Conservation (phyloP, 2,888 invertebrate genomes). For the Cataglyphis livida region DNA sequence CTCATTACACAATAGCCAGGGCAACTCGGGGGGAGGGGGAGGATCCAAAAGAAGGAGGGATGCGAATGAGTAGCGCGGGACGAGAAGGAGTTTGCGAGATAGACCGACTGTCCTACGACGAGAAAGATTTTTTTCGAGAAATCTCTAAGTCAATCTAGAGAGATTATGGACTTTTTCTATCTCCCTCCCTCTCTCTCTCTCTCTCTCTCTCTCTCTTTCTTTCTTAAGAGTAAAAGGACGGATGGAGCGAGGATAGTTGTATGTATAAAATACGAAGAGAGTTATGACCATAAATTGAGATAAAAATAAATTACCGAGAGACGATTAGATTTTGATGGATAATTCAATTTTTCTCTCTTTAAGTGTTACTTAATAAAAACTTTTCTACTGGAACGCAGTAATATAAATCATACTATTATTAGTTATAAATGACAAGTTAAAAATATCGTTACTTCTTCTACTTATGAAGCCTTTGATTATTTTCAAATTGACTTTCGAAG, state of each 20-base stretch:
- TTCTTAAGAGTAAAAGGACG: neutral
- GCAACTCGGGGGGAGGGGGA: neutral
- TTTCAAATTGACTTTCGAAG: neutral
- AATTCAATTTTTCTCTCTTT: neutral
- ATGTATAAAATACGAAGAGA: neutral
- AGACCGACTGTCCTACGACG: conserved; percentile 46
- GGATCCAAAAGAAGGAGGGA: neutral
- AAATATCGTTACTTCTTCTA: neutral
- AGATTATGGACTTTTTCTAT: conserved; percentile 47
- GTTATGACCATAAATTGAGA: conserved; percentile 15
- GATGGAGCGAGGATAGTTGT: neutral
- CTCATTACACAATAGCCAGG: conserved; percentile 50
- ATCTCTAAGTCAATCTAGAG: conserved; percentile 66
- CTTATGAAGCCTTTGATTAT: neutral
- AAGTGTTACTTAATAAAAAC: neutral
- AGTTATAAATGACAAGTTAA: neutral
- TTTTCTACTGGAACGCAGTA: neutral
- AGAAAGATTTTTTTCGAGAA: conserved; percentile 46
- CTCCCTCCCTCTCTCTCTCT: too few relatives aligned
- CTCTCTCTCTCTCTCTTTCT: too few relatives aligned
- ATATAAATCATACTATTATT: neutral
- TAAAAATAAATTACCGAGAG: neutral
- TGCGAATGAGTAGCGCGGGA: neutral
- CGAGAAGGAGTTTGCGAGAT: neutral
- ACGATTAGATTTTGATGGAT: neutral